Evolutionary conservation across 2,797 vertebrate species (phyloP).

Genomic region (Coranthus polyacanthus): DNA sequence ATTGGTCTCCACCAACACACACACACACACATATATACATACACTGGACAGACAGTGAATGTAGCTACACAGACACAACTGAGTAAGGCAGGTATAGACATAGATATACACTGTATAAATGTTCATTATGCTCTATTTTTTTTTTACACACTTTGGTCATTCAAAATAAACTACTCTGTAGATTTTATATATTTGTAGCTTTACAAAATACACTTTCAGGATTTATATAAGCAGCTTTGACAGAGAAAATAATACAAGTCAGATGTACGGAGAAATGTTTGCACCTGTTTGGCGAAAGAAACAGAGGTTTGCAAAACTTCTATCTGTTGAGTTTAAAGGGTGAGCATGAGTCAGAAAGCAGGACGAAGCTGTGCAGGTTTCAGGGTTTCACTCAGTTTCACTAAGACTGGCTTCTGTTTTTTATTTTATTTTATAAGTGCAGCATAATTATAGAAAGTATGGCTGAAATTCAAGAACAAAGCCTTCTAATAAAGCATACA

Average conservation of each 20-base stretch:
- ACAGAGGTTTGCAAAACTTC: conserved; percentile 37
- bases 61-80: conserved; percentile 9
- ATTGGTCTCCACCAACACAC: neutral
- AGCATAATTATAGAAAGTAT: too few species aligned
- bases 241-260: conserved; percentile 50
- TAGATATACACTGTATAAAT: conserved; percentile 45
- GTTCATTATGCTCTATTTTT: conserved; percentile 45
- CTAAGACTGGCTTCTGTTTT: too few species aligned
- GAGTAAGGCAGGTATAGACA: conserved; percentile 50
- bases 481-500: neutral
- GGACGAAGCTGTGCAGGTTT: neutral
- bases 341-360: too few species aligned
- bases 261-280: conserved; percentile 17
- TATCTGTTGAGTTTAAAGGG: conserved; percentile 22
- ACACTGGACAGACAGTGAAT: neutral
- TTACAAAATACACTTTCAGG: conserved; percentile 50
- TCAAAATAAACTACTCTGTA: conserved; percentile 58
- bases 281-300: neutral
- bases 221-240: conserved; percentile 37
- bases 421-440: too few species aligned
- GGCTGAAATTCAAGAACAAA: neutral
- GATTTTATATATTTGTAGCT: conserved; percentile 42
- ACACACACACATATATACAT: neutral
- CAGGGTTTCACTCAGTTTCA: too few species aligned
- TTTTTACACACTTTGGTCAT: conserved; percentile 67